Conservation (phyloP, 2,888 invertebrate species). For the Atrina japonica region DNA sequence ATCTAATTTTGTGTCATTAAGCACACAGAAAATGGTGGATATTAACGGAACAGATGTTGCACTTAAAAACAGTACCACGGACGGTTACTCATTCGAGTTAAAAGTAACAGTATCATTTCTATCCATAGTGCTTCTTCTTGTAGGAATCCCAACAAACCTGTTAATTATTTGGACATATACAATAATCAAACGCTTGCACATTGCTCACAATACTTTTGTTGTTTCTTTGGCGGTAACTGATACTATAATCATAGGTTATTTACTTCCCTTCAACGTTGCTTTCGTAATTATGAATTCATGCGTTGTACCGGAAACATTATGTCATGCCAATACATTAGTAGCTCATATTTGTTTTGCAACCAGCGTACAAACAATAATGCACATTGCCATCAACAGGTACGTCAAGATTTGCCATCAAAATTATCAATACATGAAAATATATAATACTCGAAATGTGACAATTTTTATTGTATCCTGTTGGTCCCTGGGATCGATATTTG, state of each 20-base stretch:
- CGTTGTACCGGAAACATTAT: neutral
- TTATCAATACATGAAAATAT: constrained; percentile 4
- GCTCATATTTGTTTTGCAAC: constrained; percentile 26
- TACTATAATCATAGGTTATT: constrained; percentile 4
- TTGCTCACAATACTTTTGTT: constrained; percentile 20
- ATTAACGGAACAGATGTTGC: too few species aligned
- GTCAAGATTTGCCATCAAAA: constrained; percentile 21
- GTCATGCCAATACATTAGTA: constrained; percentile 18
- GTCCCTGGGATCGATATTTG: constrained; percentile 18
- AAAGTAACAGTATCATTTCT: too few species aligned
- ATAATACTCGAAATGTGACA: neutral
- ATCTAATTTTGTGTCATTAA: too few species aligned
- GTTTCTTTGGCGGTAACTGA: constrained; percentile 17
- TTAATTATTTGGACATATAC: constrained; percentile 20
- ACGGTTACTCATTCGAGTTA: too few species aligned
- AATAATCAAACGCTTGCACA: constrained; percentile 14
- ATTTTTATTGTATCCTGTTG: neutral
- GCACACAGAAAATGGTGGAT: too few species aligned
- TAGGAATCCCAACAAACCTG: constrained; percentile 11
- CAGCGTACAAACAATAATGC: constrained; percentile 26
- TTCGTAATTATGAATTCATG: neutral
- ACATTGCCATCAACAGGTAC: constrained; percentile 23
- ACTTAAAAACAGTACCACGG: too few species aligned
- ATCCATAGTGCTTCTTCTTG: neutral
- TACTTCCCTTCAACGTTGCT: constrained; percentile 4